Percentiles rank a stretch among this genome's conserved stretches.
These are phyloP conservation scores for Crenichthys baileyi DNA, from an alignment of 2,797 vertebrate species.

Conservation along the genomic window DNA sequence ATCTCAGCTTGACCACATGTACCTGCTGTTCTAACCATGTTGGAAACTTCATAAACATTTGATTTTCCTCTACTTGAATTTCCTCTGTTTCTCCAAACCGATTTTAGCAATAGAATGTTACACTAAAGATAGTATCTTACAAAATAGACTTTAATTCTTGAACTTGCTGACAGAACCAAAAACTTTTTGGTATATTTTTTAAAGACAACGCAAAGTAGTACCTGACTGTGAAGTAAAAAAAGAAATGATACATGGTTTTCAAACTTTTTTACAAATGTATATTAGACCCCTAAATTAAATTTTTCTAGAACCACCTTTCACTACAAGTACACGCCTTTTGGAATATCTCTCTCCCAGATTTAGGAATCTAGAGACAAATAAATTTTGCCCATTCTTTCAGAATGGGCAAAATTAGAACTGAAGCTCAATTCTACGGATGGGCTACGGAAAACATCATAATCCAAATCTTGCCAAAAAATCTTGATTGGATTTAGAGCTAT, in stretches of 20 bases:
- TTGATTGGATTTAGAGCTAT: neutral
- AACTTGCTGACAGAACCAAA: neutral
- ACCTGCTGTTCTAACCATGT: conserved; percentile 4
- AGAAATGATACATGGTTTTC: neutral
- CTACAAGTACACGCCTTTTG: neutral
- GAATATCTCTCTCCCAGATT: neutral
- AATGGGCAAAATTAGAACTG: neutral
- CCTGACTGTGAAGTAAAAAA: neutral
- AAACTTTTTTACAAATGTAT: neutral
- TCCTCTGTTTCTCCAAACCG: neutral
- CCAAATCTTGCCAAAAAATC: neutral
- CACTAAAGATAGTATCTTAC: neutral
- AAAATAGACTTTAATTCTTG: neutral
- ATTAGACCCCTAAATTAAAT: neutral
- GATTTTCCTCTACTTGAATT: neutral
- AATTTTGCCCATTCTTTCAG: neutral
- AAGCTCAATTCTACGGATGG: neutral
- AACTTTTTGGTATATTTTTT: neutral
- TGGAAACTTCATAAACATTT: neutral
- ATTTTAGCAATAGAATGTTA: neutral
- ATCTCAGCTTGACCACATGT: conserved; percentile 14
- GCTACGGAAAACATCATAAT: neutral
- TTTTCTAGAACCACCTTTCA: neutral
- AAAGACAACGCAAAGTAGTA: neutral
- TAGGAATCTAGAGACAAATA: neutral